Percentiles rank a stretch among this genome's conserved stretches.
These are phyloP conservation scores for Vireo griseus DNA, from an alignment of 2,797 vertebrate genomes.

Conservation along the genomic window DNA sequence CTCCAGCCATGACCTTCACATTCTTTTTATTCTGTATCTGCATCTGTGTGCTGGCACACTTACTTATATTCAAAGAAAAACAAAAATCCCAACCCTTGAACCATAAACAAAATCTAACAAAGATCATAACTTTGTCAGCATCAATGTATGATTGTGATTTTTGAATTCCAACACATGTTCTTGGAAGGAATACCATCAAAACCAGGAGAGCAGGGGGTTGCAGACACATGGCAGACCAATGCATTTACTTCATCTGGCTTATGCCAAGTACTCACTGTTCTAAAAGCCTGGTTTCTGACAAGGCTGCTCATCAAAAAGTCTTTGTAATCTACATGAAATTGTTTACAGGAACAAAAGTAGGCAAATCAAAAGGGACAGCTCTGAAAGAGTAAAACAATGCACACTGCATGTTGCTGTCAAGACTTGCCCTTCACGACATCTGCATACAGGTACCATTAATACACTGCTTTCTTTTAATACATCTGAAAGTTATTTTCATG, in stretches of 20 bases:
- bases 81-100: background rate
- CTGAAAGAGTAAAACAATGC: background rate
- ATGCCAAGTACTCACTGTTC: background rate
- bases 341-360: background rate
- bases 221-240: background rate
- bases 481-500: background rate
- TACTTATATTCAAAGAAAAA: background rate
- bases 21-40: background rate
- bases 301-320: background rate
- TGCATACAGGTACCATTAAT: background rate
- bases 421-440: background rate
- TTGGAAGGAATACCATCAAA: background rate
- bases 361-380: background rate
- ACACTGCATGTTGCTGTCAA: accelerated
- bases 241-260: background rate
- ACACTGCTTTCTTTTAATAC: background rate
- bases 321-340: background rate
- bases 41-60: background rate
- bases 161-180: background rate
- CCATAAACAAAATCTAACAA: background rate
- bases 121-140: accelerated
- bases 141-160: background rate
- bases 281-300: background rate
- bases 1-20: background rate
- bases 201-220: background rate